Evolutionary conservation across 2,888 invertebrate species (phyloP).

Genomic region (Lasioglossum zephyrum): DNA sequence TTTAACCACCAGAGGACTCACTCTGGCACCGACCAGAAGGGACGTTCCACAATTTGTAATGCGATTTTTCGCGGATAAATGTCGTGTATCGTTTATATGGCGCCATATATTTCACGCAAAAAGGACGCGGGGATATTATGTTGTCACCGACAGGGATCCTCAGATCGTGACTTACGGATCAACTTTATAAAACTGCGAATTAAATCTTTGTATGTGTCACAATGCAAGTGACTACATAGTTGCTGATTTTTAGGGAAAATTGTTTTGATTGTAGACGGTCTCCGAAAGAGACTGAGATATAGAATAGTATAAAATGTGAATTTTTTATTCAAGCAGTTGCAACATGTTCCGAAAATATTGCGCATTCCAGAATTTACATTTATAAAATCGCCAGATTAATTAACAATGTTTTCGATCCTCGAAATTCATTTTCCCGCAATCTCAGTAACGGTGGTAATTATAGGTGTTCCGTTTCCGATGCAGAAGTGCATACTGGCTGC

Average conservation of each 20-base stretch:
- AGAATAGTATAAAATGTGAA: too few species aligned
- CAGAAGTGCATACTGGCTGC: background rate
- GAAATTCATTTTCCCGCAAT: constrained; percentile 3
- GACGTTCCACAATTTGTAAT: constrained; percentile 57
- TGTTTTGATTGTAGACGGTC: too few species aligned
- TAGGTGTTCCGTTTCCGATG: background rate
- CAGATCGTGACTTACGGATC: constrained; percentile 12
- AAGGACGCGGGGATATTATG: constrained; percentile 5
- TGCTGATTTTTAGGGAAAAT: too few species aligned
- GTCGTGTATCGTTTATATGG: constrained; percentile 20
- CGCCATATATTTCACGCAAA: constrained; percentile 28
- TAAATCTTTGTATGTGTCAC: background rate
- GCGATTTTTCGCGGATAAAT: constrained; percentile 57
- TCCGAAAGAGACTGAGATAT: too few species aligned
- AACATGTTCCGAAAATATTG: background rate
- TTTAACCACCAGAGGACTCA: constrained; percentile 57
- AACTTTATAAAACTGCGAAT: background rate
- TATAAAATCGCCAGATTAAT: background rate
- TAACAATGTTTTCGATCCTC: background rate
- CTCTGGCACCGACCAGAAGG: constrained; percentile 48
- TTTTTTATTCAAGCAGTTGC: background rate
- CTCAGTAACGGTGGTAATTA: background rate
- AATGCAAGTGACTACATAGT: background rate
- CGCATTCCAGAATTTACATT: background rate
- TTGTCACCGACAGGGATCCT: constrained; percentile 23